phyloP scores from a whole-genome alignment of 1,140 invertebrate genomes.

The Conus betulinus region DNA sequence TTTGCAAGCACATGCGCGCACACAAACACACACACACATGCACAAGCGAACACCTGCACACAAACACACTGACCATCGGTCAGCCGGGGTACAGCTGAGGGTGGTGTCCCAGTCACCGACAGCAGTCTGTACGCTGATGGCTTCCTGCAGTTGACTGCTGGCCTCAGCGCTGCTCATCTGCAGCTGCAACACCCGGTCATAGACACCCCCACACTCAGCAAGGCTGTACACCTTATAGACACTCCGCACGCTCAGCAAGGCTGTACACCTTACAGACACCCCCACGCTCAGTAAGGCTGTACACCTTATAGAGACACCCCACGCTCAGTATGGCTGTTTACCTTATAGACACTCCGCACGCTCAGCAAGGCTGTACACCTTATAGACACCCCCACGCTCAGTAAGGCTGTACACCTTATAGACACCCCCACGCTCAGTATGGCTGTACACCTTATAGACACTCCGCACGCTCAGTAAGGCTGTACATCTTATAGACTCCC shows the following conservation, averaged over 20 bases:
- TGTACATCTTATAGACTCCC: neutral
- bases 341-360: no score
- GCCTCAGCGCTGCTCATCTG: neutral
- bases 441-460: slow-evolving; percentile 4
- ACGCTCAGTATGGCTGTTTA: neutral
- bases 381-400: slow-evolving; percentile 4
- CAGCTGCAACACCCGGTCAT: neutral
- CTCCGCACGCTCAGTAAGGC: neutral
- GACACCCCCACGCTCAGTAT: no score
- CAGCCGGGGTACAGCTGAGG: slow-evolving; percentile 26
- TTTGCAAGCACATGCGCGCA: neutral
- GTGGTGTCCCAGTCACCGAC: slow-evolving; percentile 29
- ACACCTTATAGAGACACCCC: neutral
- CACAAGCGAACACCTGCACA: neutral
- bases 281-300: no score
- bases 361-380: no score
- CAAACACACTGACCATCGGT: slow-evolving; percentile 21
- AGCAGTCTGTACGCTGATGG: neutral
- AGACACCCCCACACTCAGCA: neutral
- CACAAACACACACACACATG: neutral
- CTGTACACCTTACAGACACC: no score
- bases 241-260: no score
- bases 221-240: neutral
- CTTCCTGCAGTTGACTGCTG: neutral
- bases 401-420: neutral